Conservation (phyloP, 2,113 vertebrate genomes). For the Heliornis fulica region DNA sequence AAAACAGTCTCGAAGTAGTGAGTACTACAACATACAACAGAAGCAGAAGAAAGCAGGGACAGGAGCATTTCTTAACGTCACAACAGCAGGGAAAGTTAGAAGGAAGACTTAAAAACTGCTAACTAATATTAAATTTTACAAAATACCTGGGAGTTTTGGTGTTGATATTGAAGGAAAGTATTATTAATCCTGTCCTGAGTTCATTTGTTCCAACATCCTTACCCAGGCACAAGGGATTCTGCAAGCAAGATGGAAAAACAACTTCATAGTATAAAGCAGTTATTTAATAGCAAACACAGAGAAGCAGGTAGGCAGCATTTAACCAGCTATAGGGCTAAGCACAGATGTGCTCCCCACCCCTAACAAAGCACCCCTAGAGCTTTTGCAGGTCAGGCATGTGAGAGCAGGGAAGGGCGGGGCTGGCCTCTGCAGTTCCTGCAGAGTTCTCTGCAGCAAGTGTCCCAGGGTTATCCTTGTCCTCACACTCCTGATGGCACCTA, state of each 20-base stretch:
- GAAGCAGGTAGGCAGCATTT: not conserved
- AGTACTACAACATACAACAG: not conserved
- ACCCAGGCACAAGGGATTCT: not conserved
- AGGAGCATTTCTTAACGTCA: not conserved
- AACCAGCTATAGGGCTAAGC: not conserved
- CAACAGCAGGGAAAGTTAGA: not conserved
- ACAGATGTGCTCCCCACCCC: not conserved
- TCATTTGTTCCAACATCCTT: not conserved
- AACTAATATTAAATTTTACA: not conserved
- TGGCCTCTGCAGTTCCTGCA: not conserved
- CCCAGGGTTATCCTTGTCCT: not conserved
- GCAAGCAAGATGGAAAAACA: not conserved
- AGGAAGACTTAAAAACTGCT: not conserved
- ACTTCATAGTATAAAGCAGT: not conserved
- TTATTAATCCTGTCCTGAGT: not conserved
- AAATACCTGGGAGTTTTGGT: not conserved
- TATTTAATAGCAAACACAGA: not conserved
- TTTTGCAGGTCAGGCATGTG: not conserved
- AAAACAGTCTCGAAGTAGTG: not conserved
- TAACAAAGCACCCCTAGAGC: rapidly evolving
- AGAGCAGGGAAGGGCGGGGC: rapidly evolving
- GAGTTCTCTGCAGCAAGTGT: not conserved
- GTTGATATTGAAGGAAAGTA: not conserved
- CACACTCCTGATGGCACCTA: not conserved
- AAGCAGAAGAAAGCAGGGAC: not conserved